These are phyloP conservation scores for Tragelaphus imberbis DNA, from an alignment of 2,113 vertebrate species.

Conservation along the genomic window DNA sequence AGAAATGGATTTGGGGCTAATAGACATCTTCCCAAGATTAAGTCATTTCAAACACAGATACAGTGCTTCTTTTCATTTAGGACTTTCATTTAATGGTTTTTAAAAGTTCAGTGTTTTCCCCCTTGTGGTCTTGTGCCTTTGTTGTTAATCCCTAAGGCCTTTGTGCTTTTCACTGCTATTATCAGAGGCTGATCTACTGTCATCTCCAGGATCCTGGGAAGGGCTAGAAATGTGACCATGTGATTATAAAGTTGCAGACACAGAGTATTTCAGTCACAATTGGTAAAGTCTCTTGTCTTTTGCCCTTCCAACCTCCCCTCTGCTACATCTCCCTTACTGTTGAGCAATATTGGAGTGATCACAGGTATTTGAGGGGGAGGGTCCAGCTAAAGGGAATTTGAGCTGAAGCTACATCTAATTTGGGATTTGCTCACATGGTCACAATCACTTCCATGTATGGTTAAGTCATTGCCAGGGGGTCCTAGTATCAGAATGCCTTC, in stretches of 20 bases:
- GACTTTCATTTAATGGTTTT: not conserved
- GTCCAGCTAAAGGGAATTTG: not conserved
- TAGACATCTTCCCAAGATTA: conserved; percentile 32
- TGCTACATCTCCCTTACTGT: too few species aligned
- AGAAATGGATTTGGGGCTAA: conserved; percentile 39
- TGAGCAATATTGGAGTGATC: not conserved
- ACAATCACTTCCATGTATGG: not conserved
- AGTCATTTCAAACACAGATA: conserved; percentile 28
- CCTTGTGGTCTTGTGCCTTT: not conserved
- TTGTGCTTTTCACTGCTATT: not conserved
- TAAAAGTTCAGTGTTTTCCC: not conserved
- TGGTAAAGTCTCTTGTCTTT: not conserved
- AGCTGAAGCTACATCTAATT: not conserved
- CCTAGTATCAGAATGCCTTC: not conserved
- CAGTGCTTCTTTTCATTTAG: conserved; percentile 20
- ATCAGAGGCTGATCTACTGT: not conserved
- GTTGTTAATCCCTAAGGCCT: not conserved
- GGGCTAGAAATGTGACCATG: not conserved
- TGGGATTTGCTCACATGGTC: not conserved
- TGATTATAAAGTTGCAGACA: not conserved
- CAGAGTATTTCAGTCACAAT: not conserved
- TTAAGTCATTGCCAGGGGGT: not conserved
- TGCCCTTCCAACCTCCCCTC: not conserved
- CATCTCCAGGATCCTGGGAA: not conserved
- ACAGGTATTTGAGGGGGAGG: too few species aligned